A percentile compares a stretch with the other conserved stretches of the same genome.
Conservation (phyloP, 2,888 invertebrate genomes). For the Dromius quadrimaculatus region DNA sequence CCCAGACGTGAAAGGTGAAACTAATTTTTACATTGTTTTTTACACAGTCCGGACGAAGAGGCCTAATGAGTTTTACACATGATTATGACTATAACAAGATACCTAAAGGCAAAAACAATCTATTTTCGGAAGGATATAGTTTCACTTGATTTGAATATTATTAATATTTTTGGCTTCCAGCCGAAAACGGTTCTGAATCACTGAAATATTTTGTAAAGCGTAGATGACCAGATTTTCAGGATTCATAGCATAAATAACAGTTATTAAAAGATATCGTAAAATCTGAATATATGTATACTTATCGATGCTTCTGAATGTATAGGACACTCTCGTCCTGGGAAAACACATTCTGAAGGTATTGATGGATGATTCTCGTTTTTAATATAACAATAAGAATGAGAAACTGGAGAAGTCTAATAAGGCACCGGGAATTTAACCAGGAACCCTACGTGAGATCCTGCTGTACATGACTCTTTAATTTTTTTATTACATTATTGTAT, state of each 20-base stretch:
- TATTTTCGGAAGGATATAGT: conserved; percentile 27
- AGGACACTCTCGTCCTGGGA: too few species aligned
- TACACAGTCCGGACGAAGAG: conserved; percentile 11
- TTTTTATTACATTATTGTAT: too few species aligned
- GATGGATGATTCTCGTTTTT: too few species aligned
- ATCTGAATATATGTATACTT: too few species aligned
- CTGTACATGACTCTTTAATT: too few species aligned
- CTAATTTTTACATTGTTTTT: conserved; percentile 35
- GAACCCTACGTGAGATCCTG: too few species aligned
- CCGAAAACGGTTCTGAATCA: conserved; percentile 21
- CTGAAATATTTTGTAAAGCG: conserved; percentile 20
- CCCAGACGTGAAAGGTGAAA: conserved; percentile 5
- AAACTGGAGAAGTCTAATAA: too few species aligned
- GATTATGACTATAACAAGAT: conserved; percentile 30
- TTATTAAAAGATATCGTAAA: conserved; percentile 29
- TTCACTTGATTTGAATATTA: conserved; percentile 3
- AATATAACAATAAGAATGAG: too few species aligned
- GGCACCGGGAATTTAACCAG: too few species aligned
- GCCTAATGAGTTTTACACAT: conserved; percentile 10
- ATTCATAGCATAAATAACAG: conserved; percentile 11
- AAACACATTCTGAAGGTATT: too few species aligned
- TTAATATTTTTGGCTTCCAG: conserved; percentile 38
- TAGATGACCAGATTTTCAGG: background rate
- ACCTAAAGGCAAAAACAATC: conserved; percentile 43
- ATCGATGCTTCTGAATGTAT: too few species aligned